Base-by-base conservation (phyloP, 2,113 vertebrate species). In the Tachysurus fulvidraco region DNA sequence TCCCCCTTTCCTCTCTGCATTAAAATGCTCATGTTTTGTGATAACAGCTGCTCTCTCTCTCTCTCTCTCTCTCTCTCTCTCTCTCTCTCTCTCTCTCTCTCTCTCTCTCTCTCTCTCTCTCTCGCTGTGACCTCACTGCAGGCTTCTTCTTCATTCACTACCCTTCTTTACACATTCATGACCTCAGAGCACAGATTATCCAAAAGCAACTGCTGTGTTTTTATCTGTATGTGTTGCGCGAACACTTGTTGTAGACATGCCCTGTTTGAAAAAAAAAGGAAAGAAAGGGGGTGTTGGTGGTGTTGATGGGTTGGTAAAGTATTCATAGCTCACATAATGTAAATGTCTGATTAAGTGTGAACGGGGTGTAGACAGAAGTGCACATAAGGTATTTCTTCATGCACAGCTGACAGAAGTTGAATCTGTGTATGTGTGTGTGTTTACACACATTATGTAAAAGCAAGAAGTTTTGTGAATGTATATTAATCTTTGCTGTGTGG, bases 151-250 rank as follows among this genome's bases (percentile, higher is more conserved):
- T 59, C 86, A 87, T 89, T 88, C 88, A 88, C 65, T 19, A 74
- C 23, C 65, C 59, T 80, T 46, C 89, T 86, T 92, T 89, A 90
- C 44, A 91, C 85, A 91, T 93, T 92, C 87, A 93, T 92, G 91
- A 92, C 84, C 79, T 69, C 25, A 77, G 78, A 90, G 89, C 74
- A 71, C 50, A 83, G 76, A 88, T 86, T 41, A 84, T 81, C 55
- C 84, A 65, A 85, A 77, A 60, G 10, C 28, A 80, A 46, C 44
- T 74, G 23, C 71, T 74, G 10, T 50, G 21, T 74, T 50, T 50
- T 50, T 6, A 74, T 74, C 71, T 50, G 71, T 74, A 74, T 74
- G 41, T 13, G 11, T 74, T 25, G 4, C 21, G 50, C 50, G 21
- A 4, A 0, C 44, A 74, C 71, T 74, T 74, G 7, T 50, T 74